Conservation (phyloP, 2,113 vertebrate species). For the Cinclus cinclus region DNA sequence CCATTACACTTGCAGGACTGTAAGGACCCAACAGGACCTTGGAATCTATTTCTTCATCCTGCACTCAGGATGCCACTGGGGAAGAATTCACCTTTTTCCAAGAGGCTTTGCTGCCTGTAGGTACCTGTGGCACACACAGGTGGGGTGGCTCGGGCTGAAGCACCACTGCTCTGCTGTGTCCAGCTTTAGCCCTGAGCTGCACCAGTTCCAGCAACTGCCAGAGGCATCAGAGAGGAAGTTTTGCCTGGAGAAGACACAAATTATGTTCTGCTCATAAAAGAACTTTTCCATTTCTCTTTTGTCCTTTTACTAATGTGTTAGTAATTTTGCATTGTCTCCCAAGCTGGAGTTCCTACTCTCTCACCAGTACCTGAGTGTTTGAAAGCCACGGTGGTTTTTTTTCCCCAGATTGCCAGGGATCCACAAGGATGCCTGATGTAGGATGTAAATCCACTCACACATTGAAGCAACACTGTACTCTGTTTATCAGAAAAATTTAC, state of each 20-base stretch:
- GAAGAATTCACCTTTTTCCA: background rate
- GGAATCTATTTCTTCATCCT: background rate
- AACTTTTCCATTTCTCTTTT: background rate
- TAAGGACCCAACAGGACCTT: no score
- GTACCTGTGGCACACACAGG: background rate
- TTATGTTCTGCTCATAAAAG: background rate
- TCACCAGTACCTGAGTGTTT: rapidly evolving
- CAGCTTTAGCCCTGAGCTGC: background rate
- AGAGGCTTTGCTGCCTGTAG: background rate
- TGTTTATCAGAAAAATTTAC: background rate
- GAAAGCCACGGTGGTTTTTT: background rate
- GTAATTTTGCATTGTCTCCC: background rate
- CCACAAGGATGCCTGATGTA: background rate
- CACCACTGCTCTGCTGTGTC: rapidly evolving
- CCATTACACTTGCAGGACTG: background rate
- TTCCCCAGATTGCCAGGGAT: background rate
- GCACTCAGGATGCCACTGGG: background rate
- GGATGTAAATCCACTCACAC: background rate
- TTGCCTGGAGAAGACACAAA: background rate
- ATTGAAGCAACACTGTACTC: background rate
- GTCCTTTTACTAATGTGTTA: background rate
- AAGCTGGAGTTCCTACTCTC: background rate
- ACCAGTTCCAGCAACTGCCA: background rate
- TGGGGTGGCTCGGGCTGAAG: background rate
- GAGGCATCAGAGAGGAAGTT: background rate